Percentiles rank a stretch among this genome's conserved stretches.
phyloP scores from a whole-genome alignment of 2,113 vertebrate species.

The Etheostoma spectabile region DNA sequence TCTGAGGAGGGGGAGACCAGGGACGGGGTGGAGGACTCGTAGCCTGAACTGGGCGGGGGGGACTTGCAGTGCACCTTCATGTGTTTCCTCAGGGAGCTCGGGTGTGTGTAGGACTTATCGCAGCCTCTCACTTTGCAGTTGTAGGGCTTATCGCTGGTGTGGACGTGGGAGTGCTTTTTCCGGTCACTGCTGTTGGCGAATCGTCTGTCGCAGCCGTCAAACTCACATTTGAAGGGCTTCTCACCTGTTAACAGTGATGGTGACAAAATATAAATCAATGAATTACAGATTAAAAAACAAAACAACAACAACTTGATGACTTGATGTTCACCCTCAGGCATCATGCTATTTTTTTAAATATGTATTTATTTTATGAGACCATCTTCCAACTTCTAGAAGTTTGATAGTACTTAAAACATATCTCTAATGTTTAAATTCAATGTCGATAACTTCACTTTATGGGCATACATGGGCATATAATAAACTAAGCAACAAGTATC shows the following conservation, averaged over 20 bases:
- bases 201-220: conserved; percentile 97
- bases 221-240: conserved; percentile 98
- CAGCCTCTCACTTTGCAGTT: conserved; percentile 99
- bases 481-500: conserved; percentile 32
- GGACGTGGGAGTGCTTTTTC: conserved; percentile 99
- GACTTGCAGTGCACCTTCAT: conserved; percentile 99
- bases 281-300: neutral
- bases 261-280: conserved; percentile 12
- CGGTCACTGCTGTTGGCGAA: conserved; percentile 99
- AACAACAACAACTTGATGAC: neutral
- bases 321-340: neutral
- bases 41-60: conserved; percentile 94
- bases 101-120: conserved; percentile 99
- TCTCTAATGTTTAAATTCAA: neutral
- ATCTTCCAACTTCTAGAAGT: neutral
- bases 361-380: neutral
- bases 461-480: neutral
- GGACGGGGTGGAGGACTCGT: conserved; percentile 94
- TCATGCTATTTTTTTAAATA: neutral
- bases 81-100: conserved; percentile 97
- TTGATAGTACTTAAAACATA: neutral
- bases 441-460: neutral
- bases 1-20: conserved; percentile 94
- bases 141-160: conserved; percentile 99
- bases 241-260: conserved; percentile 87